These are phyloP conservation scores for Catocala fraxini DNA, from an alignment of 2,888 invertebrate species.

Conservation along the genomic window DNA sequence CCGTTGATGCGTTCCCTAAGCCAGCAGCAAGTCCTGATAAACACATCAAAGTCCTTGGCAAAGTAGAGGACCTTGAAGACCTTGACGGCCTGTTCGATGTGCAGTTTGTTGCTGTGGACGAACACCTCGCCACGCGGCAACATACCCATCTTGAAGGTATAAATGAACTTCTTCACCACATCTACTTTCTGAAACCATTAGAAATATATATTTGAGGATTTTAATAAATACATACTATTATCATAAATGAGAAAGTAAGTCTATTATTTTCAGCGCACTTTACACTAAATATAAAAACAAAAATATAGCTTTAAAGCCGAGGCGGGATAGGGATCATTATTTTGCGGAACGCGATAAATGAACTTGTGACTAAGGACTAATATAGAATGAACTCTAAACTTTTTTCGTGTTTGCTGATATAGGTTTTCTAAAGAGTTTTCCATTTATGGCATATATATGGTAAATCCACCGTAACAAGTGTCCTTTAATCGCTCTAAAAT, in stretches of 20 bases:
- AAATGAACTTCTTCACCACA: conserved; percentile 87
- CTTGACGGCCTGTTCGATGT: conserved; percentile 88
- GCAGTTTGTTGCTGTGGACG: conserved; percentile 88
- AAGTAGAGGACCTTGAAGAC: conserved; percentile 89
- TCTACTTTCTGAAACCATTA: conserved; percentile 81
- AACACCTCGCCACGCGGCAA: conserved; percentile 88
- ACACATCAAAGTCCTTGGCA: conserved; percentile 90
- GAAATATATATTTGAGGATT: neutral
- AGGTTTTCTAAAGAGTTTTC: no score
- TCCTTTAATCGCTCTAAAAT: no score
- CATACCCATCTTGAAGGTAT: conserved; percentile 86
- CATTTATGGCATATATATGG: no score
- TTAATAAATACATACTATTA: neutral
- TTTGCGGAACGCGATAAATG: no score
- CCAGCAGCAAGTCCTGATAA: conserved; percentile 90
- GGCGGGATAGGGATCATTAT: no score
- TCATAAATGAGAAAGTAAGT: neutral
- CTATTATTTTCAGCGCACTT: no score
- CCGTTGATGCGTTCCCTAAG: conserved; percentile 91
- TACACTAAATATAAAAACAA: no score
- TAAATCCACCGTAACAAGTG: no score
- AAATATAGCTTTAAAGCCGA: no score
- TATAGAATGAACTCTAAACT: no score
- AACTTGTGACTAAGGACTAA: no score
- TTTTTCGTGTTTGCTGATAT: no score